A percentile compares a stretch with the other conserved stretches of the same genome.
Evolutionary conservation across 2,113 vertebrate species (phyloP).

Genomic region (Entelurus aequoreus): DNA sequence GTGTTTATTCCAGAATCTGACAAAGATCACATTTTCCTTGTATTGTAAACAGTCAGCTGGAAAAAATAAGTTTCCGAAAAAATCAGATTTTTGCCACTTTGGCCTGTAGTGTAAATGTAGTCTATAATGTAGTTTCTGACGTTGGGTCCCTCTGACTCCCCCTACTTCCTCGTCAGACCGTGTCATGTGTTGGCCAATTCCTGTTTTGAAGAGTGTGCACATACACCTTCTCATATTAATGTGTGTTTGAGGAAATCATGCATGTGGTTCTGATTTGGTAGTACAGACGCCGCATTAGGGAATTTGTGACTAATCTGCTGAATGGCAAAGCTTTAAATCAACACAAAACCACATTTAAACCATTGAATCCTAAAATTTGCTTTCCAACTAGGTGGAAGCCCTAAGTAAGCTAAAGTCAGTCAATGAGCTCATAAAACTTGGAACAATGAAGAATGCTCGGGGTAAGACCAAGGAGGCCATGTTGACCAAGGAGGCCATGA

Average conservation of each 20-base stretch:
- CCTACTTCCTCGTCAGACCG: conserved; percentile 36
- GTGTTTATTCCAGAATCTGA: too few relatives aligned
- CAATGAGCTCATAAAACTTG: conserved; percentile 92
- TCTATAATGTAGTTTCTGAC: conserved; percentile 14
- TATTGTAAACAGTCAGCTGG: too few relatives aligned
- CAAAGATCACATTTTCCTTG: too few relatives aligned
- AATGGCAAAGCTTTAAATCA: neutral
- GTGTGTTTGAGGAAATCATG: conserved; percentile 2
- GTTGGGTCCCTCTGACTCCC: conserved; percentile 27
- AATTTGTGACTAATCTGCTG: neutral
- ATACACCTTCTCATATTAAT: neutral
- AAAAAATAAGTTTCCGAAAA: too few relatives aligned
- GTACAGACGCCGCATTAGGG: neutral
- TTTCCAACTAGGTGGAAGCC: conserved; percentile 84
- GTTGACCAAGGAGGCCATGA: conserved; percentile 90
- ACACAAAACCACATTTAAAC: neutral
- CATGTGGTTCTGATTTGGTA: neutral
- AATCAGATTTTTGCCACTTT: too few relatives aligned
- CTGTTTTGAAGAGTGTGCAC: conserved; percentile 37
- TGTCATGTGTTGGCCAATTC: conserved; percentile 33
- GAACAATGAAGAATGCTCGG: conserved; percentile 84
- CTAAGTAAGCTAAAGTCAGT: conserved; percentile 94
- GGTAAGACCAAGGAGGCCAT: conserved; percentile 90
- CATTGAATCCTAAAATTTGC: neutral
- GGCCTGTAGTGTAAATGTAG: too few relatives aligned